Conservation (phyloP, 1,140 invertebrate species). For the Drosophila mayri region DNA sequence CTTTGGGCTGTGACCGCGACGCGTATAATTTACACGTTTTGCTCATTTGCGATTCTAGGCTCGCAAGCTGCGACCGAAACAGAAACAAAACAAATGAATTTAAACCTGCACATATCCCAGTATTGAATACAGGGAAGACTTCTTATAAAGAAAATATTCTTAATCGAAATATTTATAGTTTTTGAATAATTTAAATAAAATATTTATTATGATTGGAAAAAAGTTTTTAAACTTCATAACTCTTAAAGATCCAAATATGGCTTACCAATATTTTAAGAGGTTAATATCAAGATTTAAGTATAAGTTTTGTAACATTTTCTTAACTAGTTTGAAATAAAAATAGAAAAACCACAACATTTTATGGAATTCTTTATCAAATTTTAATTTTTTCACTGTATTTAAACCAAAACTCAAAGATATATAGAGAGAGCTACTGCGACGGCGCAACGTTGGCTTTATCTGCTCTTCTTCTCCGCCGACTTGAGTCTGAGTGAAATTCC, state of each 20-base stretch:
- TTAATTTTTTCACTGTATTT: neutral
- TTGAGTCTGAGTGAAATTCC: slow-evolving; percentile 73
- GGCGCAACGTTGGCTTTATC: slow-evolving; percentile 31
- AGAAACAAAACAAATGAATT: slow-evolving; percentile 68
- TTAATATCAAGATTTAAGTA: neutral
- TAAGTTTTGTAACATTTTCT: neutral
- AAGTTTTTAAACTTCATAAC: too few species aligned
- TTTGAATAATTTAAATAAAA: neutral
- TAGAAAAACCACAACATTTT: neutral
- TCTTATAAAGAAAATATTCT: neutral
- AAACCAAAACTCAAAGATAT: slow-evolving; percentile 6
- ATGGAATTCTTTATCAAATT: neutral
- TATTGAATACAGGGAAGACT: slow-evolving; percentile 14
- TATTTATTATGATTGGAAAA: too few species aligned
- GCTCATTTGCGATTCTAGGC: slow-evolving; percentile 82
- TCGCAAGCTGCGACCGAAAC: slow-evolving; percentile 70
- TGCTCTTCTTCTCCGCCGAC: slow-evolving; percentile 6
- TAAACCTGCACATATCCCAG: slow-evolving; percentile 36
- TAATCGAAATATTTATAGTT: too few species aligned
- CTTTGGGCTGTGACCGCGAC: slow-evolving; percentile 80
- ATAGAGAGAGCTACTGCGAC: slow-evolving; percentile 32
- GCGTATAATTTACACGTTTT: slow-evolving; percentile 83
- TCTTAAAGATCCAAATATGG: too few species aligned
- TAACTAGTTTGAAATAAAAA: neutral
- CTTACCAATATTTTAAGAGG: too few species aligned